Evolutionary conservation across 2,113 vertebrate species (phyloP).

Genomic region (Isurus oxyrinchus): DNA sequence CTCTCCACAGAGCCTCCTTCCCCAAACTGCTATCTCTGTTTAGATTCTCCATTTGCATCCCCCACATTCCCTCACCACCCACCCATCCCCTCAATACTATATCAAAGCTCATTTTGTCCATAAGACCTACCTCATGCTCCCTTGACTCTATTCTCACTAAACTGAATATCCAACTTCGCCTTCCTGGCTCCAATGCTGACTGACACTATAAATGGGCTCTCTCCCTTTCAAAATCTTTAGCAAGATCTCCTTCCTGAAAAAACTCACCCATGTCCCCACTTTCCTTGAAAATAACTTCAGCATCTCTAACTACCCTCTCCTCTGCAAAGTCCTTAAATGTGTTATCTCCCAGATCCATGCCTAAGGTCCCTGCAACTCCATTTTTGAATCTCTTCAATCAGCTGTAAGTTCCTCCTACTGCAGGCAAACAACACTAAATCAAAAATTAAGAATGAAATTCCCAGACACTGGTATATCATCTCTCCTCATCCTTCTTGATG

Average conservation of each 20-base stretch:
- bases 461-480: neutral
- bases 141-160: neutral
- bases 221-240: neutral
- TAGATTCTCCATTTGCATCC: neutral
- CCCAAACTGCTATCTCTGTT: neutral
- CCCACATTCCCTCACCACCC: neutral
- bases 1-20: neutral
- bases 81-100: neutral
- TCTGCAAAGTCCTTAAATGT: neutral
- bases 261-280: neutral
- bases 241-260: neutral
- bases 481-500: neutral
- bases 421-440: neutral
- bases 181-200: neutral
- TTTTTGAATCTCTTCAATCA: neutral
- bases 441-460: neutral
- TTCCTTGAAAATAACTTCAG: neutral
- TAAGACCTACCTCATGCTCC: neutral
- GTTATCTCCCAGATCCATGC: neutral
- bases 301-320: neutral
- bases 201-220: neutral
- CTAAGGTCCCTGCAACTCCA: neutral
- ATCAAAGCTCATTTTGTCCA: neutral
- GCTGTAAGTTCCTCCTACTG: neutral
- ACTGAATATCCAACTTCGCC: neutral